Percentiles rank a stretch among this genome's conserved stretches.
Conservation (phyloP, 1,140 invertebrate species). For the Aradophagus sp. region DNA sequence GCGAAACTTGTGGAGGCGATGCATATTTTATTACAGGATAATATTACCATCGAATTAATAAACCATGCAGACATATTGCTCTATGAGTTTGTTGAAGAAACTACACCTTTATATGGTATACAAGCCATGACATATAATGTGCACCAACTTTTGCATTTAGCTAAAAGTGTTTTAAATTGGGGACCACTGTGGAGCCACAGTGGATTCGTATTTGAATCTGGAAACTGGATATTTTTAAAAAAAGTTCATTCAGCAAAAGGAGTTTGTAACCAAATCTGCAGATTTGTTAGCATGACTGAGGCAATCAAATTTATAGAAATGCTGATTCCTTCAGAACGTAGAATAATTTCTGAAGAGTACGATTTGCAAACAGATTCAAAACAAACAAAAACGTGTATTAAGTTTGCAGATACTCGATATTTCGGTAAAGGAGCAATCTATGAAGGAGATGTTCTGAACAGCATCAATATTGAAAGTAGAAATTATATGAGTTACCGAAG, state of each 20-base stretch:
- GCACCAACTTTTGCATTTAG: conserved; percentile 3
- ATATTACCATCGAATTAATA: neutral
- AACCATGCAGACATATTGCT: neutral
- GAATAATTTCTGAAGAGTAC: conserved; percentile 1
- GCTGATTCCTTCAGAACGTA: neutral
- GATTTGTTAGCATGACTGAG: neutral
- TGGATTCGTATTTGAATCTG: conserved; percentile 5
- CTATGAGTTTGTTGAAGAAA: conserved; percentile 4
- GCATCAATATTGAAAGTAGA: neutral
- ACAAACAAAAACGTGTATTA: neutral
- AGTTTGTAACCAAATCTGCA: neutral
- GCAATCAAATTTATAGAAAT: neutral
- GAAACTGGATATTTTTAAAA: conserved; percentile 1
- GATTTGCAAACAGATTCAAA: neutral
- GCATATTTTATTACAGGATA: neutral
- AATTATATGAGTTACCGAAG: conserved; percentile 1
- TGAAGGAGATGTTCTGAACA: conserved; percentile 3
- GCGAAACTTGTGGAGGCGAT: neutral
- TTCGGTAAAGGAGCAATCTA: conserved; percentile 7
- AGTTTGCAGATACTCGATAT: neutral
- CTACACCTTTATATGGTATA: neutral
- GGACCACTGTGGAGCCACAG: conserved; percentile 4
- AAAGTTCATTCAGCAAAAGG: conserved; percentile 4
- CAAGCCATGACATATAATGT: conserved; percentile 3
- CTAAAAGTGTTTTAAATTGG: neutral